Evolutionary conservation across 2,797 vertebrate genomes (phyloP).

Genomic region (Neopelma chrysocephalum): DNA sequence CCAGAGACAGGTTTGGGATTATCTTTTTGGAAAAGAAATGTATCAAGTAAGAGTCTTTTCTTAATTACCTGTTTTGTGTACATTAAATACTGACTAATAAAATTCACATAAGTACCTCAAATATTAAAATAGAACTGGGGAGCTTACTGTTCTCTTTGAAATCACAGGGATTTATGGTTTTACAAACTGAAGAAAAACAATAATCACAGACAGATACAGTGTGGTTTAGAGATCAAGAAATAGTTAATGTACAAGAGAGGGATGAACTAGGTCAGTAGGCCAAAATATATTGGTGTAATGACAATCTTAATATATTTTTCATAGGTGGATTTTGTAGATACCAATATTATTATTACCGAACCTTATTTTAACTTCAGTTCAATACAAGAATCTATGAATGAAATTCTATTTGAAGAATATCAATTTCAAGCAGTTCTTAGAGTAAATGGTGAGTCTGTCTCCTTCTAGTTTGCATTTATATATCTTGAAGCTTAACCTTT

Average conservation of each 20-base stretch:
- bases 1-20: conserved; percentile 98
- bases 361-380: conserved; percentile 98
- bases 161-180: not conserved
- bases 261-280: not conserved
- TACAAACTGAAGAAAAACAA: not conserved
- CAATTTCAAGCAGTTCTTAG: conserved; percentile 95
- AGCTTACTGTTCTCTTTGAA: not conserved
- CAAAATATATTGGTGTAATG: not conserved
- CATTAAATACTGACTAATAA: not conserved
- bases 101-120: not conserved
- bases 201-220: not conserved
- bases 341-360: conserved; percentile 93
- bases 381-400: conserved; percentile 99
- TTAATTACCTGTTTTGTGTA: not conserved
- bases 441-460: conserved; percentile 84
- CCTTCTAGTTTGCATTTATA: not conserved
- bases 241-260: not conserved
- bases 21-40: conserved; percentile 98
- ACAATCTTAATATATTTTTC: not conserved
- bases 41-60: conserved; percentile 85
- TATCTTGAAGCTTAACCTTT: not conserved
- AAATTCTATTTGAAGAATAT: conserved; percentile 99
- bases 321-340: conserved; percentile 95
- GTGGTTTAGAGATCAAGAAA: not conserved
- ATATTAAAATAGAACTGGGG: not conserved